A percentile compares a stretch with the other conserved stretches of the same genome.
phyloP scores from a whole-genome alignment of 2,797 vertebrate genomes.

The Neopelma chrysocephalum region DNA sequence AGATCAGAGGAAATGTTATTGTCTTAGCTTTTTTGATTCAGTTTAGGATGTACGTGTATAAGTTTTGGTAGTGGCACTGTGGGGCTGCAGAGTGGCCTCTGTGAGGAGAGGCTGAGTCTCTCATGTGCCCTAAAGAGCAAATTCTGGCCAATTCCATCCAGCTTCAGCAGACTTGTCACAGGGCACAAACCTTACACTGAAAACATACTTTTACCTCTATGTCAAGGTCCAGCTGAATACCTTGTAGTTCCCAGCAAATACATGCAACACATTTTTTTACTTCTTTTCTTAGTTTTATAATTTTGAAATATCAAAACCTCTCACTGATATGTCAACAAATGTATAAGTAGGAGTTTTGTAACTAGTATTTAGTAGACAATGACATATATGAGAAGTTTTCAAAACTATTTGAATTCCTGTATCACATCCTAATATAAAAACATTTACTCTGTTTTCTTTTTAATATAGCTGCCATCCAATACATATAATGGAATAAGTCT shows the following conservation, averaged over 20 bases:
- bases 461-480: neutral
- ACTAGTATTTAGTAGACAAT: neutral
- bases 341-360: neutral
- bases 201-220: neutral
- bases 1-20: neutral
- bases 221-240: neutral
- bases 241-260: neutral
- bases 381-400: neutral
- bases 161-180: rapidly evolving
- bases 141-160: rapidly evolving
- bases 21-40: neutral
- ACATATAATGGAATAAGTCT: neutral
- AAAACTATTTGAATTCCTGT: neutral
- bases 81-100: neutral
- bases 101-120: neutral
- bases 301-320: neutral
- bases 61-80: neutral
- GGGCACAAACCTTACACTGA: neutral
- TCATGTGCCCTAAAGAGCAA: neutral
- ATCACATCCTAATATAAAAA: neutral
- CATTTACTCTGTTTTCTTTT: neutral
- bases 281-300: neutral
- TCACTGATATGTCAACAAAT: neutral
- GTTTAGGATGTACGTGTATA: neutral
- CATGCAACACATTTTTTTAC: neutral